Evolutionary conservation across 2,113 vertebrate genomes (phyloP), one percentile per base, ranked within the genome.

Genomic region (Lipophrys pholis): DNA sequence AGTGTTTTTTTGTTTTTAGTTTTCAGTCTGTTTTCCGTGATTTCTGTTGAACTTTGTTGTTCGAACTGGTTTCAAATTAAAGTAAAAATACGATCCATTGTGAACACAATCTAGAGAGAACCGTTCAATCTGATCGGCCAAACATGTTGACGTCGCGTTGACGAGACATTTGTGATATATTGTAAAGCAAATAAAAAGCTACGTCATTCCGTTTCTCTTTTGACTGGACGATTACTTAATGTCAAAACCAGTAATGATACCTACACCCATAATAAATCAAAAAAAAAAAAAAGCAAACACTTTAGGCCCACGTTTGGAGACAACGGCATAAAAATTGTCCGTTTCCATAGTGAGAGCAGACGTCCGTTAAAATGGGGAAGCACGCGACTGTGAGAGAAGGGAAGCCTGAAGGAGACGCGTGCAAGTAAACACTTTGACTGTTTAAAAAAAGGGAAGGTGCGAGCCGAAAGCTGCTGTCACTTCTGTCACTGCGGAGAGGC

Each of bases 341-440:
- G 71, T 82, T 73, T 75, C 82, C 73, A 78, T 73, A 67, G 83
- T 45, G 77, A 86, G 68, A 59, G 36, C 54, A 64, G 69, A 51
- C 11, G 8, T 59, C 63, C 0, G 3, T 63, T 86, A 64, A 77
- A 78, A 83, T 52, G 82, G 50, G 57, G 72, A 82, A 78, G 68
- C 56, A 43, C 16, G 62, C 8, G 35, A 50, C 54, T 69, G 63
- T 36, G 76, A 69, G 15, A 84, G 67, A 54, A 69, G 40, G 61
- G 16, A 72, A 82, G 8, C 15, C 56, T 0, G 7, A 6, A 61
- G 50, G 57, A 14, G n/a, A 39, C 53, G 21, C 48, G 39, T 0
- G 46, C 16, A 30, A 30, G 21, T 30, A 2, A 30, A 55, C 55
- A 62, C 54, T 73, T 72, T 54, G 55, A 36, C 71, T 0, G 48